Percentiles rank a stretch among this genome's conserved stretches.
Conservation (phyloP, 2,888 invertebrate genomes). For the Ophion slaviceki region DNA sequence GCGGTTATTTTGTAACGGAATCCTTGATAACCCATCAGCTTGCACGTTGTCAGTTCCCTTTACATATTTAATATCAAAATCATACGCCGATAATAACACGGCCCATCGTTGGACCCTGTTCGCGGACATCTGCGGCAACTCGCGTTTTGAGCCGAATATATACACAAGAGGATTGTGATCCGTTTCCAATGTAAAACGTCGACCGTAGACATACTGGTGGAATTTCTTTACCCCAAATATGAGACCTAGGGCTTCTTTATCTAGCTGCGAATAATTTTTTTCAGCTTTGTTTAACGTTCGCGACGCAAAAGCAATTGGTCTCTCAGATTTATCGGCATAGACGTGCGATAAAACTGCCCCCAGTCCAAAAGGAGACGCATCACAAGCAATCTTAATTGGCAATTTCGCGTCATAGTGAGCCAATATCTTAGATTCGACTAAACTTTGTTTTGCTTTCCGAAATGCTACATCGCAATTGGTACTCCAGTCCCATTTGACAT, state of each 20-base stretch:
- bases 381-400: constrained; percentile 77
- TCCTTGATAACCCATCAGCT: constrained; percentile 39
- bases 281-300: constrained; percentile 60
- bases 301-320: constrained; percentile 65
- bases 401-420: constrained; percentile 64
- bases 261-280: not conserved
- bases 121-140: constrained; percentile 35
- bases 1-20: not conserved
- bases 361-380: constrained; percentile 79
- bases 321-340: constrained; percentile 58
- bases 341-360: constrained; percentile 73
- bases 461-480: not conserved
- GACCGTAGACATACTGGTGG: not conserved
- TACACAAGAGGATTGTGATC: constrained; percentile 54
- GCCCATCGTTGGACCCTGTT: constrained; percentile 29
- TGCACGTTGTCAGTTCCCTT: constrained; percentile 37
- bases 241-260: no score
- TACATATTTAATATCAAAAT: constrained; percentile 44
- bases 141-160: constrained; percentile 42
- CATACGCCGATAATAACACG: constrained; percentile 38
- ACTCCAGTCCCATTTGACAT: constrained; percentile 39
- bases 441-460: constrained; percentile 10
- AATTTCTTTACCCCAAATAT: no score
- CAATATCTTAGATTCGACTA: constrained; percentile 51
- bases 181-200: constrained; percentile 37